A percentile compares a stretch with the other conserved stretches of the same genome.
These are phyloP conservation scores for Machaerirhynchus nigripectus DNA, from an alignment of 2,113 vertebrate genomes.

Conservation along the genomic window DNA sequence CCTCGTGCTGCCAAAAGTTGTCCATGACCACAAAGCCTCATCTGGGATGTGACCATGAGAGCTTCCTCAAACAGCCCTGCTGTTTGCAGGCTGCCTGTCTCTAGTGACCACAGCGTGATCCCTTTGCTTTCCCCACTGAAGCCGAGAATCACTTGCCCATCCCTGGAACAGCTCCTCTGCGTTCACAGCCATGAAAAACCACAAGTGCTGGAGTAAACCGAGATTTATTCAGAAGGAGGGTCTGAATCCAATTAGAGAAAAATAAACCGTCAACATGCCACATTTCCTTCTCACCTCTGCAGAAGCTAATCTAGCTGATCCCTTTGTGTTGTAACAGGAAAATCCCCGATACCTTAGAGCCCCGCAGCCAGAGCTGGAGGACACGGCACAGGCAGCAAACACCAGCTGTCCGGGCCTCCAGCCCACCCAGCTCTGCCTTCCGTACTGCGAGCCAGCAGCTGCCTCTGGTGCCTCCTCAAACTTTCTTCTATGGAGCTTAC, in stretches of 20 bases:
- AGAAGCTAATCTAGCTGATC: slow-evolving; percentile 27
- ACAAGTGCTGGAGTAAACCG: background rate
- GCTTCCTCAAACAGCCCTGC: accelerated
- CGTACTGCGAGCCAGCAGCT: background rate
- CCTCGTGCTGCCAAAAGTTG: background rate
- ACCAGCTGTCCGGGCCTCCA: background rate
- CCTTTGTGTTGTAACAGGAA: slow-evolving; percentile 16
- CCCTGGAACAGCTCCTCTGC: background rate
- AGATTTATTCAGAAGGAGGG: background rate
- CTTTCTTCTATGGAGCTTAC: background rate
- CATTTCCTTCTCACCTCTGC: slow-evolving; percentile 22
- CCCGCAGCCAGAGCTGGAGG: background rate
- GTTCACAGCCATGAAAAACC: background rate
- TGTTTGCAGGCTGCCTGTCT: background rate
- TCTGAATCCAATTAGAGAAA: slow-evolving; percentile 36
- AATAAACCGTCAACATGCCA: background rate
- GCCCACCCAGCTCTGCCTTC: background rate
- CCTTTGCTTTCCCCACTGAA: background rate
- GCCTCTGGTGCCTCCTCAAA: background rate
- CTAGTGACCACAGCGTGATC: background rate
- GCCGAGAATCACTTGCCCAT: background rate
- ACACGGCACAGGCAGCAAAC: background rate
- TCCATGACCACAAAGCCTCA: background rate
- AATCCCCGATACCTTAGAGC: background rate
- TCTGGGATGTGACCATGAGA: background rate